phyloP scores from a whole-genome alignment of 2,113 vertebrate genomes.

The Colaptes auratus region DNA sequence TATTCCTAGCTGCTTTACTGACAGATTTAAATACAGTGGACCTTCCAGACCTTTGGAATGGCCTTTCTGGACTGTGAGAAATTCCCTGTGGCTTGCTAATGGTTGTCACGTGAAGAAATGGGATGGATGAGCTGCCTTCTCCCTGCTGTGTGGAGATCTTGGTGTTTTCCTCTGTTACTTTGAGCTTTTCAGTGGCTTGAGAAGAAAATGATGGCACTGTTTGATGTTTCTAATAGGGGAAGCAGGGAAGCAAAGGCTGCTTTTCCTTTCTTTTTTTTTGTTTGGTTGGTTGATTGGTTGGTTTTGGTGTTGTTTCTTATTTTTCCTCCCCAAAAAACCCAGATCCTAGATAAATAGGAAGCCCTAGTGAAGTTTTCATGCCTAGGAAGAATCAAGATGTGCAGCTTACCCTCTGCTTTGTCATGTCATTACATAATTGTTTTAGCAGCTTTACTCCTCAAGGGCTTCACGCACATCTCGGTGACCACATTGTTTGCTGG shows the following conservation, averaged over 20 bases:
- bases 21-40: neutral
- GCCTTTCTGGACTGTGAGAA: neutral
- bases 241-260: neutral
- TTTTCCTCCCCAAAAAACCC: neutral
- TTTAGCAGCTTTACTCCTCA: conserved; percentile 16
- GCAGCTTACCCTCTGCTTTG: neutral
- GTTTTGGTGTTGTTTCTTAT: too few species aligned
- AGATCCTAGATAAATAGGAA: neutral
- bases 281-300: too few species aligned
- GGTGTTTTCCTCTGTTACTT: neutral
- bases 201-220: neutral
- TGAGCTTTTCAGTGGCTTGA: neutral
- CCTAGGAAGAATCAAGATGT: neutral
- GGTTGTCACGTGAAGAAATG: neutral
- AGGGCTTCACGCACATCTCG: neutral
- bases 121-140: neutral
- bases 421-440: neutral
- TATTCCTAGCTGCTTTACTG: conserved; percentile 13
- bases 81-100: neutral
- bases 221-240: neutral
- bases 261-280: too few species aligned
- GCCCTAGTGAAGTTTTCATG: neutral
- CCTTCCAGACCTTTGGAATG: neutral
- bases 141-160: neutral
- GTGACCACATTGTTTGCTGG: conserved; percentile 31